Percentiles rank a stretch among this genome's conserved stretches.
Evolutionary conservation across 2,113 vertebrate genomes (phyloP).

Genomic region (Xiphophorus maculatus): DNA sequence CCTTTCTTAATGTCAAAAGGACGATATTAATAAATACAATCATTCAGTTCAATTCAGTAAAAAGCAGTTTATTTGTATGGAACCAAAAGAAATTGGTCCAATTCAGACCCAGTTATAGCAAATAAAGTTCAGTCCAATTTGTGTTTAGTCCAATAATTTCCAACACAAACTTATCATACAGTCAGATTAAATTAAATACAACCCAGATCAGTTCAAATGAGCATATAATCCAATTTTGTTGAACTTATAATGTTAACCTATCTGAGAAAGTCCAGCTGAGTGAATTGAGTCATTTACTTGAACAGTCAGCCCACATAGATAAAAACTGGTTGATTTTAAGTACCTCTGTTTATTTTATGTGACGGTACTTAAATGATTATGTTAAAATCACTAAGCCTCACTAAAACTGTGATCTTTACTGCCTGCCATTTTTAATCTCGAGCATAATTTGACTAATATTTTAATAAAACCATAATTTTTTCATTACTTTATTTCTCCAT

Average conservation of each 20-base stretch:
- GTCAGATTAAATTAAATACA: not conserved
- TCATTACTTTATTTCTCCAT: not conserved
- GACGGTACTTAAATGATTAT: not conserved
- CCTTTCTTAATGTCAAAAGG: not conserved
- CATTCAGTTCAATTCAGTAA: not conserved
- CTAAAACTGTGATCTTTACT: not conserved
- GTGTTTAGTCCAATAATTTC: not conserved
- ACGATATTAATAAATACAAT: not conserved
- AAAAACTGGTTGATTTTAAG: no score
- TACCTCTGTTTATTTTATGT: not conserved
- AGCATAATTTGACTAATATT: not conserved
- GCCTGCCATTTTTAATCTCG: not conserved
- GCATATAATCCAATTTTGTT: no score
- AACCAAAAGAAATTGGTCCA: not conserved
- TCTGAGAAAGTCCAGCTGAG: no score
- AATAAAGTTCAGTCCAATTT: not conserved
- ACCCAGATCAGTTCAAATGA: no score
- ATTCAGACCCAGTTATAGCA: not conserved
- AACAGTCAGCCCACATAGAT: no score
- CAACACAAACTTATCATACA: not conserved
- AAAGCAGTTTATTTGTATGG: no score
- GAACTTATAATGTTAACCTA: no score
- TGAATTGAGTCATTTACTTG: no score
- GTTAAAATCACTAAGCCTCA: not conserved
- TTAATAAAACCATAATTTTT: not conserved